These are phyloP conservation scores for Melanerpes formicivorus DNA, from an alignment of 2,113 vertebrate species.

Conservation along the genomic window DNA sequence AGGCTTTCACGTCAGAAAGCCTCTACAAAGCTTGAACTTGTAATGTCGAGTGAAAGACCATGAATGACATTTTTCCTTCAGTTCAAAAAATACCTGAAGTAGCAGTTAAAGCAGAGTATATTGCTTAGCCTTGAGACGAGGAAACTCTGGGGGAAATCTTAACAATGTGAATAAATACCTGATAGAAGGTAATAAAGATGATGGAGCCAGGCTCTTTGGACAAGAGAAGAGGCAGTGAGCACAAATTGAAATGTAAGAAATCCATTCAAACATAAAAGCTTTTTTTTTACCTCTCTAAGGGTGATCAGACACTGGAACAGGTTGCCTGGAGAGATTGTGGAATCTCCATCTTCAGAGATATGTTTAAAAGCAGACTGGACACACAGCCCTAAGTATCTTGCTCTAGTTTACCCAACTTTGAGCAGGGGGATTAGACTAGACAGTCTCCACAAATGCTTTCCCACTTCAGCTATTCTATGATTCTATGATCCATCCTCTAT, in stretches of 20 bases:
- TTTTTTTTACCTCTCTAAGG: neutral
- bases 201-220: neutral
- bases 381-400: neutral
- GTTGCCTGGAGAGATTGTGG: neutral
- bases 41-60: neutral
- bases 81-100: neutral
- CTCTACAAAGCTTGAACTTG: neutral
- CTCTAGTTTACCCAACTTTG: neutral
- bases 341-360: neutral
- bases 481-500: accelerated
- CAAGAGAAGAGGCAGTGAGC: neutral
- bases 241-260: neutral
- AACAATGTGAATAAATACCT: neutral
- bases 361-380: neutral
- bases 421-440: neutral
- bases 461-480: neutral
- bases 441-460: neutral
- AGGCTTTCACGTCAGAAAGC: neutral
- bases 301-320: neutral
- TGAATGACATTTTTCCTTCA: neutral
- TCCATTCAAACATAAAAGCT: neutral
- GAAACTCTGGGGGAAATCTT: neutral
- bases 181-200: neutral
- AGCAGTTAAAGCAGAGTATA: neutral
- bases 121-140: neutral